Percentiles rank a stretch among this genome's conserved stretches.
These are phyloP conservation scores for Dissostichus mawsoni DNA, from an alignment of 2,113 vertebrate genomes.

Conservation along the genomic window DNA sequence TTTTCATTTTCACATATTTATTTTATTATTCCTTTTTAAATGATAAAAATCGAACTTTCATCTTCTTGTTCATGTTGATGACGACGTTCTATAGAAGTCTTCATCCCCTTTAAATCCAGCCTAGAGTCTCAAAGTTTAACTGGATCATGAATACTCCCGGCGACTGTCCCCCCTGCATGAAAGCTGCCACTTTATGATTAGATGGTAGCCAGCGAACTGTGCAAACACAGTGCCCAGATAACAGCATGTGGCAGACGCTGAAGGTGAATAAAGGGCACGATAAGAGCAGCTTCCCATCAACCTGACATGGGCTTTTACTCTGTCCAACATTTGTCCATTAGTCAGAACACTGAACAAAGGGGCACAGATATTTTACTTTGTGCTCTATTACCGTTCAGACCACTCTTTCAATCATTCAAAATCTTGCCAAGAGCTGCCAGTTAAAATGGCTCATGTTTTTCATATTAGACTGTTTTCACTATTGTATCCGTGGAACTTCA, in stretches of 20 bases:
- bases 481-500: neutral
- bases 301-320: conserved; percentile 15
- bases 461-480: neutral
- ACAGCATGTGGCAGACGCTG: conserved; percentile 6
- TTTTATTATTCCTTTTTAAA: too few relatives aligned
- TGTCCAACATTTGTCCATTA: conserved; percentile 25
- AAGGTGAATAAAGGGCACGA: conserved; percentile 29
- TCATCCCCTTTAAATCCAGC: neutral
- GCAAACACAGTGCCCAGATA: conserved; percentile 36
- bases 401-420: neutral
- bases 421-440: neutral
- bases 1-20: neutral
- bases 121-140: neutral
- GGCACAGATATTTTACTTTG: neutral
- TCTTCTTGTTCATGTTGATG: neutral
- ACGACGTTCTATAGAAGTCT: neutral
- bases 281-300: conserved; percentile 28
- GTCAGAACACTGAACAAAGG: conserved; percentile 17
- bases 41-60: neutral
- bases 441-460: conserved; percentile 2
- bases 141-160: neutral
- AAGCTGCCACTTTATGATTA: conserved; percentile 27
- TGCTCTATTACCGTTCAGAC: neutral
- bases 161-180: neutral
- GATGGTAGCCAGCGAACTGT: conserved; percentile 13